Evolutionary conservation across 2,888 invertebrate species (phyloP), one percentile per base, ranked within the genome.

Genomic region (Eupithecia pulchellata): DNA sequence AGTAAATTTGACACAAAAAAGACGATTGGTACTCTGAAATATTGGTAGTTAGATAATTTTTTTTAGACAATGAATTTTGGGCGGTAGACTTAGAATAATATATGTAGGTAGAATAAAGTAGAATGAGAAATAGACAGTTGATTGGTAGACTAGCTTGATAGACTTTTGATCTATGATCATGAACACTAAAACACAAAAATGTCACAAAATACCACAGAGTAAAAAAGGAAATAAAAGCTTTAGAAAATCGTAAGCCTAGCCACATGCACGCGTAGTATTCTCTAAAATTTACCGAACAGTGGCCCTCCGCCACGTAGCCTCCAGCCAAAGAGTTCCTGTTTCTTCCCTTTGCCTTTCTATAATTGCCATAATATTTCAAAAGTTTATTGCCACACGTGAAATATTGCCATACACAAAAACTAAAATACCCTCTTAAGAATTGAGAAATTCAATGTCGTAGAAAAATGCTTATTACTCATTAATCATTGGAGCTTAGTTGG

Each of bases 301-400:
- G 93, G 93, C 92, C 92, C 89, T 89, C 90, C 88, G 71, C 87
- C 81, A 79, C 75, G 85, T 79, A 64, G 85, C 93, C 86, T 29
- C 66, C 55, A 87, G 91, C 90, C 79, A 84, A 81, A 83, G 83
- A 88, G 88, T 89, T 89, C 89, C 86, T 84, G 82, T 86, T 87
- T 86, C 85, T 84, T 86, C 80, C 78, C 83, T 88, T 84, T 86
- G 74, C 78, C 84, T 86, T 88, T 87, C 86, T 88, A 86, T 90
- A 91, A 91, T 88, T 87, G 84, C 84, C 83, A 74, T 85, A 88
- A 91, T 90, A 89, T 87, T 86, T 90, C 87, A 88, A 86, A 87
- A 82, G 82, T 81, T 85, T 87, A 84, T 85, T 86, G 84, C 80
- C 72, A 75, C 77, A 81, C 81, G 84, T 89, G 86, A 89, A 84